Evolutionary conservation across 2,113 vertebrate species (phyloP), one percentile per base, ranked within the genome.

Genomic region (Ophiodon elongatus): DNA sequence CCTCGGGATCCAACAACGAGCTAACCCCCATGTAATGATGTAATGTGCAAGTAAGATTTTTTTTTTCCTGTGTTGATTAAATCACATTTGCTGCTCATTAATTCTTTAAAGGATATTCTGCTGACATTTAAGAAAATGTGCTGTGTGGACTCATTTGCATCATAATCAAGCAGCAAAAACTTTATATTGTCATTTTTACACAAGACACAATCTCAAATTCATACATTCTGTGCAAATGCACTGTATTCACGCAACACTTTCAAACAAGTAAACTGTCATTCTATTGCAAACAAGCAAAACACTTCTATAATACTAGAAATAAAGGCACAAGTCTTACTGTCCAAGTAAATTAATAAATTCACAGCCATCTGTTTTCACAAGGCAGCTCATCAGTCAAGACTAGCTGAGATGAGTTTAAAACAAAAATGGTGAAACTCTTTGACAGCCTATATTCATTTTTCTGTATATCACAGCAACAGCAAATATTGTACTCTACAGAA

Each of bases 191-290:
- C 6, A 56, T 78, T 76, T 82, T 87, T 15, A 41, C 85, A 83
- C 63, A 85, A 87, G 13, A 73, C 15, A 73, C 54, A 62, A 69
- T 52, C 54, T 59, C 9, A 69, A 73, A 86, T 68, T 27, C 62
- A 85, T 59, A 92, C 79, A 92, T 82, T 92, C 80, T 77, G 50
- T 70, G 76, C 71, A 86, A 84, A 92, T 84, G 63, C 65, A 73
- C n/a, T 82, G 67, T 0, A 75, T 84, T 83, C 70, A 89, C 31
- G 25, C 52, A 69, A 14, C 7, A 62, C 39, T 60, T 59, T 74
- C 66, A 82, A 50, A 73, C 75, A 85, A 75, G 23, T 21, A 39
- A 79, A 50, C 63, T 0, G 15, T 41, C 70, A 37, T 78, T 80
- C 13, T 47, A 79, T 1, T 50, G 8, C 74, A 87, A 73, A 86